Evolutionary conservation across 2,797 vertebrate species (phyloP), one percentile per base, ranked within the genome.

Genomic region (Carapus acus): DNA sequence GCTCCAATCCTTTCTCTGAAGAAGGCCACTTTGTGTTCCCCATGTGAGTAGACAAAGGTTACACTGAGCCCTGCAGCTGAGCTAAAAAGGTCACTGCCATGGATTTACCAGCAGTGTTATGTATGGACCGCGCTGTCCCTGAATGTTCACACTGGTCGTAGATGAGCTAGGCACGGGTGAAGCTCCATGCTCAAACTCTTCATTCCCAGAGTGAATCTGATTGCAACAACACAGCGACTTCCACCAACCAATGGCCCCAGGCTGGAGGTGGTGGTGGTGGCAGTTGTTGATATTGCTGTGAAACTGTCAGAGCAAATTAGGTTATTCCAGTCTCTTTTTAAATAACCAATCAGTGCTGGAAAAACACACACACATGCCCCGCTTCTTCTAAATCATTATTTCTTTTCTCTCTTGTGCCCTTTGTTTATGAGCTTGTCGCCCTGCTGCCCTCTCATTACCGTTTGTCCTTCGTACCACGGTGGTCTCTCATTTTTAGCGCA

Each of bases 401-500:
- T 33, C 3, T 33, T 12, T 51, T 49, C 42, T 44, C 34, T 40
- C 17, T 20, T 38, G 41, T 58, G 46, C 58, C 20, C 31, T 27
- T 19, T 23, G 37, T 39, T 39, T 17, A 21, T 57, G 7, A 15
- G 62, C 50, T 48, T 27, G 13, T 43, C 12, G 19, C 8, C n/a
- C 33, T 7, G 4, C 33, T 33, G 18, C 57, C 53, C n/a, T 20
- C 48, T 48, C 5, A 24, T 59, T 14, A 8, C 31, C n/a, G 23
- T 46, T 40, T 22, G 24, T 48, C 41, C 51, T 47, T 64, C 43
- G 29, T 18, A 7, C 51, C 48, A 40, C 1, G 6, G 67, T 65
- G 17, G 8, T 39, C 16, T 39, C n/a, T 3, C 6, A 2, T 39
- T 46, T 21, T 15, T 52, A 12, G 3, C 51, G 47, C 64, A 48